Conservation (phyloP, 2,113 vertebrate species). For the Hiodon tergisus region DNA sequence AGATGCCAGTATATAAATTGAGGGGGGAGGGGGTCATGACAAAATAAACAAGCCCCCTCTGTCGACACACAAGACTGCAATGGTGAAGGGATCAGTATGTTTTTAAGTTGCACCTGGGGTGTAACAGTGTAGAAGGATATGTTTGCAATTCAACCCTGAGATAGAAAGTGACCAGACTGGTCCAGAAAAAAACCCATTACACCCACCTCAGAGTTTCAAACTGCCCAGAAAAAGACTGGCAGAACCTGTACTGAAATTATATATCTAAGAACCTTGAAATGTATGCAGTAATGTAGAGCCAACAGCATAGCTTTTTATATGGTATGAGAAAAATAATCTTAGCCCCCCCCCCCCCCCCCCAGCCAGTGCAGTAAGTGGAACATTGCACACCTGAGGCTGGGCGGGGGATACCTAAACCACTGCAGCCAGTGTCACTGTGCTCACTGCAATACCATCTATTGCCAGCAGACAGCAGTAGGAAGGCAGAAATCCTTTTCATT, state of each 20-base stretch:
- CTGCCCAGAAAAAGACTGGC: conserved; percentile 16
- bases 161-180: conserved; percentile 62
- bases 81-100: conserved; percentile 33
- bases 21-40: background rate
- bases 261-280: conserved; percentile 7
- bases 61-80: conserved; percentile 38
- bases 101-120: conserved; percentile 27
- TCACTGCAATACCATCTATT: conserved; percentile 43
- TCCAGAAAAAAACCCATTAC: conserved; percentile 34
- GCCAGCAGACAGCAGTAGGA: conserved; percentile 50
- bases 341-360: background rate
- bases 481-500: conserved; percentile 65
- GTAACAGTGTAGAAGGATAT: conserved; percentile 52
- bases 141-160: conserved; percentile 71
- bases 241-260: conserved; percentile 12
- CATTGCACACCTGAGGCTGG: background rate
- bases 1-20: background rate
- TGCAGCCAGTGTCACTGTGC: conserved; percentile 41
- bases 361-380: background rate
- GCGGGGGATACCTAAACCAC: background rate
- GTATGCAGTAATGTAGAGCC: background rate
- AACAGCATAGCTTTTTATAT: background rate
- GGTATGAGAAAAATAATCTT: background rate
- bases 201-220: background rate
- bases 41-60: conserved; percentile 38